These are phyloP conservation scores for Lutraria rhynchaena DNA, from an alignment of 1,140 invertebrate genomes.

Conservation along the genomic window DNA sequence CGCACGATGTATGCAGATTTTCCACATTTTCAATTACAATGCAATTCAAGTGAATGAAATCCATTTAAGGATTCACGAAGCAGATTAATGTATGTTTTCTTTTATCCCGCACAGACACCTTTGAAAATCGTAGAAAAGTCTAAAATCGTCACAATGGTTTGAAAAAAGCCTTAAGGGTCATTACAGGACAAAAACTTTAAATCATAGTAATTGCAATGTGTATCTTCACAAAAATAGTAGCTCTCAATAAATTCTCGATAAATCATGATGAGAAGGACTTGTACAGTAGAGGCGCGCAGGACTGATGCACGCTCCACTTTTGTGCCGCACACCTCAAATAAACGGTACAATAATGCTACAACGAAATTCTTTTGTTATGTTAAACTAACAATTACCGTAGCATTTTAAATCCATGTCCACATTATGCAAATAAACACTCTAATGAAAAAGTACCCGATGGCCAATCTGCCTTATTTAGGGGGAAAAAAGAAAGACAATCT, in stretches of 20 bases:
- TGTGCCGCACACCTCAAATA: conserved; percentile 47
- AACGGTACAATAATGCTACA: conserved; percentile 49
- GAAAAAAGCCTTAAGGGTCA: conserved; percentile 52
- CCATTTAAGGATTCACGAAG: background rate
- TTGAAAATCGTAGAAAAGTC: conserved; percentile 18
- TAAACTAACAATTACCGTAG: conserved; percentile 56
- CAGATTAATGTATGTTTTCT: conserved; percentile 15
- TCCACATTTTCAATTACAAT: conserved; percentile 13
- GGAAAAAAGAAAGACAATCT: conserved; percentile 34
- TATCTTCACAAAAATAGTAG: conserved; percentile 32
- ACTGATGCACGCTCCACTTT: conserved; percentile 48
- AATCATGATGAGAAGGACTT: conserved; percentile 34
- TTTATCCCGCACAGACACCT: conserved; percentile 2
- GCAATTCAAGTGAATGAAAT: background rate
- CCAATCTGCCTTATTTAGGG: conserved; percentile 49
- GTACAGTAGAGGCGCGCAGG: conserved; percentile 25
- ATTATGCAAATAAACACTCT: conserved; percentile 56
- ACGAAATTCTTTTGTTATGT: conserved; percentile 38
- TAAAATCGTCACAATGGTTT: conserved; percentile 21
- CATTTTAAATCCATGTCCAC: conserved; percentile 54
- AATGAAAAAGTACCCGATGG: conserved; percentile 5
- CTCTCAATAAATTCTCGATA: conserved; percentile 58
- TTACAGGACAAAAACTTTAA: conserved; percentile 46
- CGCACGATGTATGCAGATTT: conserved; percentile 9
- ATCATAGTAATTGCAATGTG: conserved; percentile 47